These are phyloP conservation scores for Caenorhabditis sp. DNA, from an alignment of 2,888 invertebrate genomes.

Conservation along the genomic window DNA sequence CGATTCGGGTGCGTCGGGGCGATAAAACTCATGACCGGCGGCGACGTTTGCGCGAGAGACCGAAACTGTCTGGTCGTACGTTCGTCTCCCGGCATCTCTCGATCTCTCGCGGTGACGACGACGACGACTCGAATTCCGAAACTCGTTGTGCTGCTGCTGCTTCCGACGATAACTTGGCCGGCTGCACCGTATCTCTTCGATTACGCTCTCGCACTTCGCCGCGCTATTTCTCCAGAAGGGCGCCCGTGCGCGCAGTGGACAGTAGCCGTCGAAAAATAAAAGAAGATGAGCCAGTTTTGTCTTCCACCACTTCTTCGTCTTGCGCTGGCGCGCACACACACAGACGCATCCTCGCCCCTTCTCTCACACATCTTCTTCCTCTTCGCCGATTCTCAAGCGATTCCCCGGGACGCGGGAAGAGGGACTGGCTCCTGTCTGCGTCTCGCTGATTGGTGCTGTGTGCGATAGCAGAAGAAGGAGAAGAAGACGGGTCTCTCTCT, in stretches of 20 bases:
- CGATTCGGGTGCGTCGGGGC: slow-evolving; percentile 46
- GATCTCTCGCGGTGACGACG: too few species aligned
- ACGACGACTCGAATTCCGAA: slow-evolving; percentile 50
- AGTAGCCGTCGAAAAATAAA: slow-evolving; percentile 41
- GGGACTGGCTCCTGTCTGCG: slow-evolving; percentile 52
- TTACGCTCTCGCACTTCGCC: slow-evolving; percentile 44
- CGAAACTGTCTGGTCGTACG: slow-evolving; percentile 26
- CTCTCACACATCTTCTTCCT: slow-evolving; percentile 28
- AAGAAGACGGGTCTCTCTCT: slow-evolving; percentile 22
- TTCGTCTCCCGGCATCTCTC: slow-evolving; percentile 38
- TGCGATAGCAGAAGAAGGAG: slow-evolving; percentile 19
- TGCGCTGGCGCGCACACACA: slow-evolving; percentile 20
- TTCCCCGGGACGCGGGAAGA: slow-evolving; percentile 39
- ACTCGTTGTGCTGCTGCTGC: slow-evolving; percentile 45
- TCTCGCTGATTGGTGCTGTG: slow-evolving; percentile 49
- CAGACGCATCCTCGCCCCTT: too few species aligned
- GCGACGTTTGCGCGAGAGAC: slow-evolving; percentile 30
- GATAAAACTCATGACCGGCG: slow-evolving; percentile 54
- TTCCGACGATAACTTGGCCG: slow-evolving; percentile 33
- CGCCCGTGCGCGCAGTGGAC: slow-evolving; percentile 37
- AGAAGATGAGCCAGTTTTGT: slow-evolving; percentile 55
- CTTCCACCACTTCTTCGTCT: slow-evolving; percentile 31
- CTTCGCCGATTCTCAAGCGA: slow-evolving; percentile 32
- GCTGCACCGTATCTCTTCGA: slow-evolving; percentile 54
- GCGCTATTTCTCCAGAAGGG: slow-evolving; percentile 31